Conservation (phyloP, 2,113 vertebrate species). For the Anseranas semipalmata region DNA sequence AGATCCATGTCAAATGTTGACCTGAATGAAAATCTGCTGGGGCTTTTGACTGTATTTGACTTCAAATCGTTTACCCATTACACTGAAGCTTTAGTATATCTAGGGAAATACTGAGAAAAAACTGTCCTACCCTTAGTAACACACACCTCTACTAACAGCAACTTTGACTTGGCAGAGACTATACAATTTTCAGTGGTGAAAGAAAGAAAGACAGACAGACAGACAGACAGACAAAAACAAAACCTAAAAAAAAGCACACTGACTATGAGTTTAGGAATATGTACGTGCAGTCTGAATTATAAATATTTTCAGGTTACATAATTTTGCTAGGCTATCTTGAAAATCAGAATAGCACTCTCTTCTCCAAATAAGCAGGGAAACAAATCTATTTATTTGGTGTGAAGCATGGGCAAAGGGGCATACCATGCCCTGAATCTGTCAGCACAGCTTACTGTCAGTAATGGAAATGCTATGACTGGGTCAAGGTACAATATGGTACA, state of each 20-base stretch:
- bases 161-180: neutral
- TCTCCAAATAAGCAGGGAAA: neutral
- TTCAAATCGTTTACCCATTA: neutral
- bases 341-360: neutral
- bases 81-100: neutral
- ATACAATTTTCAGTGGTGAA: neutral
- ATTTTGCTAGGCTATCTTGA: neutral
- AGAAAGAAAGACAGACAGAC: no score
- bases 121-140: neutral
- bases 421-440: neutral
- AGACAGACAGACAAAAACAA: neutral
- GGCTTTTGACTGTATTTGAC: neutral
- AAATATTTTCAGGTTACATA: neutral
- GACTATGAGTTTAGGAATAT: neutral
- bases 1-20: neutral
- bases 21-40: neutral
- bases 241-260: neutral
- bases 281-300: neutral
- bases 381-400: neutral
- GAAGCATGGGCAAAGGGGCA: neutral
- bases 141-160: neutral
- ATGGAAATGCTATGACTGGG: neutral
- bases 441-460: neutral
- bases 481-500: neutral
- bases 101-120: neutral